Base-by-base conservation (phyloP, 2,113 vertebrate genomes). In the Passerina amoena region DNA sequence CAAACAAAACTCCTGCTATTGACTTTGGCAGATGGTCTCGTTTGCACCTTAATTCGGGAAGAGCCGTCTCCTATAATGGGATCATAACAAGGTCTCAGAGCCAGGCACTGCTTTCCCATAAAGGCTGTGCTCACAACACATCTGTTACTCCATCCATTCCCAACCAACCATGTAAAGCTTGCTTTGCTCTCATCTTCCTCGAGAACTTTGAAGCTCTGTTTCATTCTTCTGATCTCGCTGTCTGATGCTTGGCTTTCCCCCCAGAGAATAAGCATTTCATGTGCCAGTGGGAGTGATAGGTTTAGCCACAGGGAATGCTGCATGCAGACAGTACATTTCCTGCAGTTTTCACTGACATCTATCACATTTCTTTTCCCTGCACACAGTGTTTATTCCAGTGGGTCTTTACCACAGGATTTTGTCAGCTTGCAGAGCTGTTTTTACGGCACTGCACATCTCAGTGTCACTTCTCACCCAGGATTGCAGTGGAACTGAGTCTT, bases 251-350 rank as follows among this genome's bases (percentile, higher is more conserved):
- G 77, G 40, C 56, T 78, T 70, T 66, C 27, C 27, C 84, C 68
- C 38, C 27, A n/a, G 64, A 68, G 75, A 45, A 70, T 22, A 47
- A 53, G 57, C 64, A 78, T 53, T 86, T 86, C 50, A 78, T 88
- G 64, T 95, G 88, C 73, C 91, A 94, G 56, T 92, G 65, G 75
- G 95, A 96, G 61, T 90, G 84, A 94, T 30, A 91, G 87, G 95
- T 96, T 83, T 80, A 96, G 77, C 53, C 76, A 88, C 86, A 57
- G 91, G 85, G 92, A 94, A 78, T 95, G 93, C 94, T 91, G 38
- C 86, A 51, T 85, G n/a, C 45, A 89, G 76, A 66, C 42, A 91
- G 86, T 42, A 76, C 38, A 86, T 54, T 88, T 90, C 88, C 87
- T 83, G 30, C 60, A 57, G 64, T 93, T 92, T 88, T 90, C 83